phyloP scores from a whole-genome alignment of 2,888 invertebrate genomes.

The Ophion slaviceki region DNA sequence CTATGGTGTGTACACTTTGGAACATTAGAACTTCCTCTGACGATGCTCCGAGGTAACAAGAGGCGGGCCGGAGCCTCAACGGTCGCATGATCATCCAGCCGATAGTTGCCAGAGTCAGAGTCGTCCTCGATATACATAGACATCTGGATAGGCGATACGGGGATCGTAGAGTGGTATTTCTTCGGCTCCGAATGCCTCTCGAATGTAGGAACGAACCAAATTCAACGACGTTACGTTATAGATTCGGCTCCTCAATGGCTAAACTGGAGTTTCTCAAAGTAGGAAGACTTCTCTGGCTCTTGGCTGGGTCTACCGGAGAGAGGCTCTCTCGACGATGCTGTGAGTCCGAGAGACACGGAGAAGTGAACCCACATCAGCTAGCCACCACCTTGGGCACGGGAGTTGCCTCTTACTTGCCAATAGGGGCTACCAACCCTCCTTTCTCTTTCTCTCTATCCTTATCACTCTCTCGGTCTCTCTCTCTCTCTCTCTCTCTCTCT shows the following conservation, averaged over 20 bases:
- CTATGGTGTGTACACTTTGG: slow-evolving; percentile 57
- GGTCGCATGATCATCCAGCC: slow-evolving; percentile 41
- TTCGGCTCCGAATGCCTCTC: slow-evolving; percentile 45
- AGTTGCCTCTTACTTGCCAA: slow-evolving; percentile 62
- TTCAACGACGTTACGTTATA: slow-evolving; percentile 67
- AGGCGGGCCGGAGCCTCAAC: slow-evolving; percentile 32
- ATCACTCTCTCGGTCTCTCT: slow-evolving; percentile 48
- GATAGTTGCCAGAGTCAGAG: slow-evolving; percentile 49
- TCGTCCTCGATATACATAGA: slow-evolving; percentile 16
- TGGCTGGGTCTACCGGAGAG: slow-evolving; percentile 34
- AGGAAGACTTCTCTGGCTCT: slow-evolving; percentile 61
- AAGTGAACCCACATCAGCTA: slow-evolving; percentile 53
- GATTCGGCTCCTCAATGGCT: slow-evolving; percentile 74
- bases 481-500: slow-evolving; percentile 49
- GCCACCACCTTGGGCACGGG: slow-evolving; percentile 55
- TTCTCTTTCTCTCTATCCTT: slow-evolving; percentile 46
- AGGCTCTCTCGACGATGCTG: slow-evolving; percentile 53
- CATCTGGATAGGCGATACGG: slow-evolving; percentile 41
- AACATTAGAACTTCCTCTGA: slow-evolving; percentile 47
- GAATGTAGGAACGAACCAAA: slow-evolving; percentile 56
- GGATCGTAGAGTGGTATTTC: slow-evolving; percentile 45
- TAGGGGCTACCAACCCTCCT: slow-evolving; percentile 63
- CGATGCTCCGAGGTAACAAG: slow-evolving; percentile 48
- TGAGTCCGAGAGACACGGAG: slow-evolving; percentile 40
- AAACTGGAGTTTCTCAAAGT: slow-evolving; percentile 70